Conservation (phyloP, 2,888 invertebrate genomes). For the Eumerus sabulonum region DNA sequence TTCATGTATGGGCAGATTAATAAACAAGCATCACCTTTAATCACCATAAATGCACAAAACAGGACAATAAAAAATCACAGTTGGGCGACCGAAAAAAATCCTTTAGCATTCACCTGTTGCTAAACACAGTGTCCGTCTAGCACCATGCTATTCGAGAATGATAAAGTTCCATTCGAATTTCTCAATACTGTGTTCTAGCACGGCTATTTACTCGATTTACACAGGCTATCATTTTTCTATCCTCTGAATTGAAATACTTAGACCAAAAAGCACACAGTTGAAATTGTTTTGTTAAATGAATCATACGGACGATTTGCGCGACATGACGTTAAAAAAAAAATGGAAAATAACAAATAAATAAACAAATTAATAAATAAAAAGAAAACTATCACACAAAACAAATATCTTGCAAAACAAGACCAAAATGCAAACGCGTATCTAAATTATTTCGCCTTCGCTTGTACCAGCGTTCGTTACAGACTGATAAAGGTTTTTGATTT, state of each 20-base stretch:
- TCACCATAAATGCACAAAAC: too few species aligned
- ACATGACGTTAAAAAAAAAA: not conserved
- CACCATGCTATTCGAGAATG: not conserved
- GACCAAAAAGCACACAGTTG: not conserved
- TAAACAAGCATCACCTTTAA: too few species aligned
- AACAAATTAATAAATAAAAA: not conserved
- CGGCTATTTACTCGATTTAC: too few species aligned
- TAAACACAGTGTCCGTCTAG: slow-evolving; percentile 42
- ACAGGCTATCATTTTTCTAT: not conserved
- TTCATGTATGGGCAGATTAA: too few species aligned
- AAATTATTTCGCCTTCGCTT: slow-evolving; percentile 50
- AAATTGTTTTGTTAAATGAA: slow-evolving; percentile 4
- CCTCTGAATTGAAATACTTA: not conserved
- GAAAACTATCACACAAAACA: not conserved
- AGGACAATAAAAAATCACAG: too few species aligned
- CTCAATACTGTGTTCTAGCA: too few species aligned
- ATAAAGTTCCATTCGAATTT: too few species aligned
- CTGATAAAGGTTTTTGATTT: slow-evolving; percentile 72
- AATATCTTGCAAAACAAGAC: slow-evolving; percentile 52
- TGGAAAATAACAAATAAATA: too few species aligned
- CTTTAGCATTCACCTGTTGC: slow-evolving; percentile 62
- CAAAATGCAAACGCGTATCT: slow-evolving; percentile 58
- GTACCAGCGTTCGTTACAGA: slow-evolving; percentile 71
- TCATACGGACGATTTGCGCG: not conserved
- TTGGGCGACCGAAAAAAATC: too few species aligned